These are phyloP conservation scores for Drosophila suboccidentalis DNA, from an alignment of 2,888 invertebrate genomes.

Conservation along the genomic window DNA sequence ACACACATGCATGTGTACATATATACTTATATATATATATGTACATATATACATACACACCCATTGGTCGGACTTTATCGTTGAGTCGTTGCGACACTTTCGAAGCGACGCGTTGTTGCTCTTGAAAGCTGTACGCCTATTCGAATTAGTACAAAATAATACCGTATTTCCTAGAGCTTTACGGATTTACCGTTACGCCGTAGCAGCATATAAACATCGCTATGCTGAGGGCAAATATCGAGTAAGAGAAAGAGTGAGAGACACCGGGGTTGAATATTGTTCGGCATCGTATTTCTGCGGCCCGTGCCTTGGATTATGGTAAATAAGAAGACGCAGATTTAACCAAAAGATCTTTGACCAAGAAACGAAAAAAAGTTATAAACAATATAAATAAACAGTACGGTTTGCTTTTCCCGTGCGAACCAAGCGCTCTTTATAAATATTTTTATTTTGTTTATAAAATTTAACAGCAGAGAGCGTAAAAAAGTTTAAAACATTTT, in stretches of 20 bases:
- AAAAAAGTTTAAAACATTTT: constrained; percentile 84
- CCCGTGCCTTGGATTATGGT: constrained; percentile 49
- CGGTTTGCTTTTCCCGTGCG: constrained; percentile 11
- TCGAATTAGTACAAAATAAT: constrained; percentile 83
- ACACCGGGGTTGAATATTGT: neutral
- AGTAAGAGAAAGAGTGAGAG: neutral
- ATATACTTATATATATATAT: neutral
- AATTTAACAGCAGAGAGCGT: constrained; percentile 64
- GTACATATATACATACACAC: neutral
- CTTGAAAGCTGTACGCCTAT: constrained; percentile 69
- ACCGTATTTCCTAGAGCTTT: constrained; percentile 81
- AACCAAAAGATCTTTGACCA: neutral
- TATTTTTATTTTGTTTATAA: constrained; percentile 77
- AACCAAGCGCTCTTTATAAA: constrained; percentile 36
- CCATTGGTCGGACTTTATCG: constrained; percentile 43
- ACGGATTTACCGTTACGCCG: constrained; percentile 77
- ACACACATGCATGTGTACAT: neutral
- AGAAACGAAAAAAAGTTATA: neutral
- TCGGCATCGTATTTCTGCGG: constrained; percentile 43
- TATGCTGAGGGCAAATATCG: constrained; percentile 47
- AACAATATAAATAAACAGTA: constrained; percentile 22
- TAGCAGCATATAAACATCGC: constrained; percentile 47
- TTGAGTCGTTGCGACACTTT: constrained; percentile 12
- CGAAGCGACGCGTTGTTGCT: constrained; percentile 33
- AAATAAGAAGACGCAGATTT: constrained; percentile 58